Evolutionary conservation across 2,888 invertebrate species (phyloP).

Genomic region (Trypoxylon attenuatum): DNA sequence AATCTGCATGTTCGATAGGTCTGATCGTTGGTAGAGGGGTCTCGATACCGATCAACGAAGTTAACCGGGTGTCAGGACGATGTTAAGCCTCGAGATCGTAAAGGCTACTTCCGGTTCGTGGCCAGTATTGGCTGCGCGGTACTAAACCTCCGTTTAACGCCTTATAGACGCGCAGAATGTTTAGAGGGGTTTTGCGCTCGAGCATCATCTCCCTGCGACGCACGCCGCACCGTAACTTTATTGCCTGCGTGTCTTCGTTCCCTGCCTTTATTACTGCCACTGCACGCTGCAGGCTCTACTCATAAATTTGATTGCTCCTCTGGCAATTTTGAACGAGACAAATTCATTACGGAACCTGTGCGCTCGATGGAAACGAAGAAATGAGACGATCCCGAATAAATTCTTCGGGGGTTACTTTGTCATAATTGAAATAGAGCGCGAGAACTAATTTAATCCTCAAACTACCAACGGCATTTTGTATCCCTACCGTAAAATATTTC

Average conservation of each 20-base stretch:
- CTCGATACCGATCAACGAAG: constrained; percentile 50
- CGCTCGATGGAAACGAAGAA: no score
- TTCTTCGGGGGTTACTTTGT: no score
- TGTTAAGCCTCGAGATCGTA: constrained; percentile 45
- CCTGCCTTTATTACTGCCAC: constrained; percentile 24
- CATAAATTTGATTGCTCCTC: constrained; percentile 12
- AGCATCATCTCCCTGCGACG: constrained; percentile 42
- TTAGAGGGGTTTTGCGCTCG: constrained; percentile 50
- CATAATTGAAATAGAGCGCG: no score
- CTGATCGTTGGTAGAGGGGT: constrained; percentile 15
- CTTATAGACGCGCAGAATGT: constrained; percentile 54
- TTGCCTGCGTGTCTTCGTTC: constrained; percentile 41
- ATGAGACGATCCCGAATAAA: no score
- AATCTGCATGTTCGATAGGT: constrained; percentile 15
- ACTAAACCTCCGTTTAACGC: constrained; percentile 56
- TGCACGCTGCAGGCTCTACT: not conserved
- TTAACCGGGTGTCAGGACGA: constrained; percentile 46
- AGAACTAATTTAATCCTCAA: no score
- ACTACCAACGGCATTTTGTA: no score
- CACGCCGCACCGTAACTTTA: constrained; percentile 47
- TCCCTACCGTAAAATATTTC: no score
- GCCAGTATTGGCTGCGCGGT: constrained; percentile 44
- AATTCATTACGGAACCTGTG: no score
- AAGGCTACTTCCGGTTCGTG: constrained; percentile 36
- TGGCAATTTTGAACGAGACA: not conserved